These are phyloP conservation scores for Protomyctophum bolini DNA, from an alignment of 2,113 vertebrate species.

Conservation along the genomic window DNA sequence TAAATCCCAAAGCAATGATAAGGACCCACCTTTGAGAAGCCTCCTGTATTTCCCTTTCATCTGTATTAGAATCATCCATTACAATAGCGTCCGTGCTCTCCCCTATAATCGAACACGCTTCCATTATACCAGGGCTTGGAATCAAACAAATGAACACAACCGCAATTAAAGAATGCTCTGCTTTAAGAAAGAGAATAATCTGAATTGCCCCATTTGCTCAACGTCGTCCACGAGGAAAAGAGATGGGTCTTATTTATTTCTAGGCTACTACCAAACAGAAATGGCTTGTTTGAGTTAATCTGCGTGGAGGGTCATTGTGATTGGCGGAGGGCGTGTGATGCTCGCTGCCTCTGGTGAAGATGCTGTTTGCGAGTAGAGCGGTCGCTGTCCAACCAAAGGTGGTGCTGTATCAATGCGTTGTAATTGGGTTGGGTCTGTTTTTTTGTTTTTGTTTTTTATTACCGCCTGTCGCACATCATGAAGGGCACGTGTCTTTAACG, in stretches of 20 bases:
- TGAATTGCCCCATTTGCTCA: conserved; percentile 9
- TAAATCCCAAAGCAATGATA: conserved; percentile 13
- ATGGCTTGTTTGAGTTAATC: conserved; percentile 59
- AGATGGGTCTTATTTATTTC: conserved; percentile 47
- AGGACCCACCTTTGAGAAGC: conserved; percentile 70
- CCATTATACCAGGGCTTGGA: conserved; percentile 57
- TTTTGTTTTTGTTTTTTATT: conserved; percentile 19
- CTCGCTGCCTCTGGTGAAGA: conserved; percentile 32
- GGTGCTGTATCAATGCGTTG: conserved; percentile 46
- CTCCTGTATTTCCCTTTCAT: conserved; percentile 62
- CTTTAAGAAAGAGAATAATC: background rate
- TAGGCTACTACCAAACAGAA: conserved; percentile 50
- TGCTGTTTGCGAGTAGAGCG: conserved; percentile 41
- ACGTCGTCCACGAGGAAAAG: conserved; percentile 38
- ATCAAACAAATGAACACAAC: background rate
- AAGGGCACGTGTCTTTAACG: background rate
- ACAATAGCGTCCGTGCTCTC: conserved; percentile 73
- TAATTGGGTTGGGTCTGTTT: conserved; percentile 17
- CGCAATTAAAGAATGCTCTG: background rate
- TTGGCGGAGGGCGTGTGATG: conserved; percentile 73
- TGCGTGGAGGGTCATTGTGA: conserved; percentile 64
- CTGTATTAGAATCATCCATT: conserved; percentile 69
- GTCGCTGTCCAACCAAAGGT: conserved; percentile 70
- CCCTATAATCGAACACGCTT: conserved; percentile 62
- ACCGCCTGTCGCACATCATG: background rate